A percentile compares a stretch with the other conserved stretches of the same genome.
These are phyloP conservation scores for Acheta domesticus DNA, from an alignment of 2,888 invertebrate genomes.

Conservation along the genomic window DNA sequence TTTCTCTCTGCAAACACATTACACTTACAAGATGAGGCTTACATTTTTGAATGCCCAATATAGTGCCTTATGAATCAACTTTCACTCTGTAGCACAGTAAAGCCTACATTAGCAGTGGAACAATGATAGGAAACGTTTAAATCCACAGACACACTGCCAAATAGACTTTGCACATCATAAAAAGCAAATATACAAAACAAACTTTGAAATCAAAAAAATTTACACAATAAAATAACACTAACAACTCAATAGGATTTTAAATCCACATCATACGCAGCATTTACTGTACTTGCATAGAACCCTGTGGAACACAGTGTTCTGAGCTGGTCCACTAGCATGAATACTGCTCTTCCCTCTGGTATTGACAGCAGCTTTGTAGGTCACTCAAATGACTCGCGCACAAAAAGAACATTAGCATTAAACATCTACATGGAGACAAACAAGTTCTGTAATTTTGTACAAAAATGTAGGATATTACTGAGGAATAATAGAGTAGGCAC, in stretches of 20 bases:
- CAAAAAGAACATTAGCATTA: no score
- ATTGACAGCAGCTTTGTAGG: no score
- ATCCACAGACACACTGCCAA: not conserved
- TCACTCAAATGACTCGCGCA: no score
- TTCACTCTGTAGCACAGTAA: slow-evolving; percentile 3
- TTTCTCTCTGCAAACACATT: slow-evolving; percentile 18
- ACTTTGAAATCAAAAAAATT: not conserved
- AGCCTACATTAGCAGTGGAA: slow-evolving; percentile 9
- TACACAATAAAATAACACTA: not conserved
- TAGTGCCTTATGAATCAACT: slow-evolving; percentile 1
- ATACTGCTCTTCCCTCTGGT: no score
- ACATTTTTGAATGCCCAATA: not conserved
- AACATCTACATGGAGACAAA: no score
- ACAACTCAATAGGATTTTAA: not conserved
- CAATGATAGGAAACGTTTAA: not conserved
- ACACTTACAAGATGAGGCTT: slow-evolving; percentile 18
- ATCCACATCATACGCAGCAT: not conserved
- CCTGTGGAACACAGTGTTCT: not conserved
- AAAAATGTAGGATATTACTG: no score
- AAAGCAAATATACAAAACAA: not conserved
- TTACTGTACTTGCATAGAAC: not conserved
- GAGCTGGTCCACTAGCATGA: not conserved
- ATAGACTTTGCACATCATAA: not conserved
- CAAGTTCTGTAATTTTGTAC: no score
- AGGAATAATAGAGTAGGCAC: no score